Conservation (phyloP, 1,140 invertebrate species). For the Drosophila cardini region DNA sequence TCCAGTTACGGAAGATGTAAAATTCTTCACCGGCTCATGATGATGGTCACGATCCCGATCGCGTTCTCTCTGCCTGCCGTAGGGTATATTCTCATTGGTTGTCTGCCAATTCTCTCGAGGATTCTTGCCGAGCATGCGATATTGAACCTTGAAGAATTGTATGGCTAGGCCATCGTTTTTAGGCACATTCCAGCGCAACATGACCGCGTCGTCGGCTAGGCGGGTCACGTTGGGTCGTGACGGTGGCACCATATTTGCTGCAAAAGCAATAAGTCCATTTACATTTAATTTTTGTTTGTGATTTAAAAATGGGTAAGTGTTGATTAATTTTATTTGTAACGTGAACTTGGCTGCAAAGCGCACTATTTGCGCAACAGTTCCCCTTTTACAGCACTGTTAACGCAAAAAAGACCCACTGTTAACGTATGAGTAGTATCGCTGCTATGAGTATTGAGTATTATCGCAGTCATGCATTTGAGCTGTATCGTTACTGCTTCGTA, state of each 20-base stretch:
- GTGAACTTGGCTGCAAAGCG: not conserved
- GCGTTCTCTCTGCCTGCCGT: slow-evolving; percentile 79
- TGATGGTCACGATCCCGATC: slow-evolving; percentile 82
- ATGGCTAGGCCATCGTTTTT: slow-evolving; percentile 92
- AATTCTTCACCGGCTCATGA: slow-evolving; percentile 85
- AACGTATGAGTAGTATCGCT: slow-evolving; percentile 31
- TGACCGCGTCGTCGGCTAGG: slow-evolving; percentile 94
- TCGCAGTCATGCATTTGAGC: slow-evolving; percentile 32
- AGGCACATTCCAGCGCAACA: slow-evolving; percentile 95
- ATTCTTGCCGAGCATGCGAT: slow-evolving; percentile 74
- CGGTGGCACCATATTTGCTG: slow-evolving; percentile 92
- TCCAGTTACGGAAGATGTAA: slow-evolving; percentile 87
- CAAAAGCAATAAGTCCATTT: slow-evolving; percentile 21
- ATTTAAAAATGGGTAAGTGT: slow-evolving; percentile 1
- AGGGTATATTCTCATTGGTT: slow-evolving; percentile 91
- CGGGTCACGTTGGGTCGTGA: slow-evolving; percentile 93
- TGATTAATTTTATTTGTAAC: not conserved
- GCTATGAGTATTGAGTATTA: slow-evolving; percentile 35
- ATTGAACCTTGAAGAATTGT: slow-evolving; percentile 92
- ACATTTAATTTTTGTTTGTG: not conserved
- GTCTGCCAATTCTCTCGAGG: slow-evolving; percentile 90
- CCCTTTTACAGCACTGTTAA: slow-evolving; percentile 11
- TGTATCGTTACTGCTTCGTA: slow-evolving; percentile 48
- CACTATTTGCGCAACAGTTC: slow-evolving; percentile 7
- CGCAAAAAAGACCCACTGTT: slow-evolving; percentile 13